Conservation (phyloP, 2,888 invertebrate species). For the Lamproptera curius region DNA sequence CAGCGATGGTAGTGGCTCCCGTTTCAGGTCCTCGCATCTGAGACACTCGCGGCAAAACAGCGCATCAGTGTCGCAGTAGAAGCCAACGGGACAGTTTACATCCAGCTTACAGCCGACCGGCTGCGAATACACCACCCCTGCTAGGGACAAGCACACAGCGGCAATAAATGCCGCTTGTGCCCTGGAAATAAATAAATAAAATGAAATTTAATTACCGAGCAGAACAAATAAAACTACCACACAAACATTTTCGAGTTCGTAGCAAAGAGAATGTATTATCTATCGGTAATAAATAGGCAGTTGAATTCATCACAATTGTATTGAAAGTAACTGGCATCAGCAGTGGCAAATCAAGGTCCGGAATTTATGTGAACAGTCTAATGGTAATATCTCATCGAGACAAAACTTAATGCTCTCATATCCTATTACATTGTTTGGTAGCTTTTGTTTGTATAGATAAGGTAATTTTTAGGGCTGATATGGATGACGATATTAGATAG, state of each 20-base stretch:
- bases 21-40: slow-evolving; percentile 43
- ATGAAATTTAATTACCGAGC: neutral
- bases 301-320: neutral
- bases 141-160: slow-evolving; percentile 23
- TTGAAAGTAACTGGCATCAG: neutral
- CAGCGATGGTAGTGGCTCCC: slow-evolving; percentile 34
- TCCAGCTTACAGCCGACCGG: slow-evolving; percentile 35
- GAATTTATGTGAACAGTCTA: too few relatives aligned
- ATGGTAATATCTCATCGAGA: too few relatives aligned
- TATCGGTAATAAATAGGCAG: neutral
- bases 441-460: too few relatives aligned
- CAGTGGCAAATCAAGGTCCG: neutral
- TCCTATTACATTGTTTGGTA: too few relatives aligned
- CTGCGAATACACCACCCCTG: slow-evolving; percentile 23
- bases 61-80: slow-evolving; percentile 40
- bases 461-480: too few relatives aligned
- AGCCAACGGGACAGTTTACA: slow-evolving; percentile 38
- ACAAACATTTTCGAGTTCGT: too few relatives aligned
- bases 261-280: neutral
- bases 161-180: slow-evolving; percentile 25
- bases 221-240: neutral
- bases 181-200: slow-evolving; percentile 24
- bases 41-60: slow-evolving; percentile 45
- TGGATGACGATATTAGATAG: too few relatives aligned
- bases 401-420: too few relatives aligned